These are phyloP conservation scores for Chymomyza amoena DNA, from an alignment of 2,888 invertebrate genomes.

Conservation along the genomic window DNA sequence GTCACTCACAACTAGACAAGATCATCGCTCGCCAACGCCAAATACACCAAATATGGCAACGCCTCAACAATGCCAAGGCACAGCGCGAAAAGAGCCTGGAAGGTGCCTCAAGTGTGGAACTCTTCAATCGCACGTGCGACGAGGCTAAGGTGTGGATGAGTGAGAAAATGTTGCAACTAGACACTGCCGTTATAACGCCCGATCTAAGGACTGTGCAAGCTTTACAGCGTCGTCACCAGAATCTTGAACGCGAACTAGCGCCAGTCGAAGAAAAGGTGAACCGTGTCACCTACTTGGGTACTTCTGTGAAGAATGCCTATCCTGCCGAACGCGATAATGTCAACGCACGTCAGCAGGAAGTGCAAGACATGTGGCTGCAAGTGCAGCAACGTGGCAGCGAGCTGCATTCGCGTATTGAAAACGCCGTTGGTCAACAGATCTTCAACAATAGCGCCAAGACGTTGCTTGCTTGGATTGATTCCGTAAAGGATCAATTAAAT, in stretches of 20 bases:
- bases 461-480: conserved; percentile 89
- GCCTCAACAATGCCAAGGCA: conserved; percentile 90
- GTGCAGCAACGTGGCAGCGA: conserved; percentile 92
- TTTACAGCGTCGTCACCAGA: conserved; percentile 93
- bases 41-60: conserved; percentile 93
- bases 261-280: conserved; percentile 96
- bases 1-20: conserved; percentile 92
- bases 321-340: conserved; percentile 94
- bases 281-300: conserved; percentile 91
- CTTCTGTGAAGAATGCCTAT: conserved; percentile 94
- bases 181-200: conserved; percentile 86
- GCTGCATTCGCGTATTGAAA: conserved; percentile 90
- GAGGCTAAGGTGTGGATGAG: conserved; percentile 98
- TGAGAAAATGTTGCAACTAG: conserved; percentile 95
- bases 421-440: conserved; percentile 96
- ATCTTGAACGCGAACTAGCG: conserved; percentile 95
- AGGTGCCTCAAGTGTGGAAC: conserved; percentile 95
- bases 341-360: conserved; percentile 89
- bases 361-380: conserved; percentile 92
- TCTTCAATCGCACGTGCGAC: conserved; percentile 97
- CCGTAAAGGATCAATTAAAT: conserved; percentile 88
- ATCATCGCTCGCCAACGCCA: conserved; percentile 88
- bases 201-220: conserved; percentile 95
- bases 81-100: conserved; percentile 95
- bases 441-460: conserved; percentile 85